Conservation (phyloP, 2,888 invertebrate genomes). For the Baccha elongata region DNA sequence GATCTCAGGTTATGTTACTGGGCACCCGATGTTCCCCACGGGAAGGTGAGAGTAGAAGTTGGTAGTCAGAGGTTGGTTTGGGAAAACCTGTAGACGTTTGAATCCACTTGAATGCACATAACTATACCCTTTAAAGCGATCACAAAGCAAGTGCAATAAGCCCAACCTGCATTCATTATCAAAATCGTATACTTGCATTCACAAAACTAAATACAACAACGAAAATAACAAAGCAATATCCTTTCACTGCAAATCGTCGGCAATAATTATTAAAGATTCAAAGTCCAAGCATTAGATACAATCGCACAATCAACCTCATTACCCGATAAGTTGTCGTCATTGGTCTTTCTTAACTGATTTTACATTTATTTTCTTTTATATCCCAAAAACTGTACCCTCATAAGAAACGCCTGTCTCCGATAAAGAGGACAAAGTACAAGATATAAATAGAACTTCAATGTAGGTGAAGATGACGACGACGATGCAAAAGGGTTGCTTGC, state of each 20-base stretch:
- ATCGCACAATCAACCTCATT: slow-evolving; percentile 68
- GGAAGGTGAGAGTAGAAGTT: too few relatives aligned
- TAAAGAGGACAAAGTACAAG: slow-evolving; percentile 67
- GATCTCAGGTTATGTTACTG: too few relatives aligned
- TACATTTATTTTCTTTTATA: slow-evolving; percentile 72
- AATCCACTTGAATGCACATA: too few relatives aligned
- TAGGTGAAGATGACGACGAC: slow-evolving; percentile 26
- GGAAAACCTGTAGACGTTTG: too few relatives aligned
- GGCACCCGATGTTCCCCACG: too few relatives aligned
- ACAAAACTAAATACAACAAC: too few relatives aligned
- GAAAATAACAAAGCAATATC: too few relatives aligned
- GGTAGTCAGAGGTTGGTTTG: too few relatives aligned
- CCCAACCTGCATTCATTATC: too few relatives aligned
- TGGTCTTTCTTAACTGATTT: slow-evolving; percentile 71
- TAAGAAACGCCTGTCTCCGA: slow-evolving; percentile 38
- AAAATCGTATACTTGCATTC: too few relatives aligned
- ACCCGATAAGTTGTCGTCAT: slow-evolving; percentile 51
- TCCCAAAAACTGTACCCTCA: slow-evolving; percentile 26
- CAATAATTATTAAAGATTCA: slow-evolving; percentile 9
- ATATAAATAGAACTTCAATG: slow-evolving; percentile 57
- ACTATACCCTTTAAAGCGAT: too few relatives aligned
- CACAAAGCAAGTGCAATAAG: too few relatives aligned
- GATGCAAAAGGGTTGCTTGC: slow-evolving; percentile 16
- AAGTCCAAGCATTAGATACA: slow-evolving; percentile 11
- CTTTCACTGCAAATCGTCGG: neutral